Evolutionary conservation across 2,888 invertebrate species (phyloP).

Genomic region (Geotrupes spiniger): DNA sequence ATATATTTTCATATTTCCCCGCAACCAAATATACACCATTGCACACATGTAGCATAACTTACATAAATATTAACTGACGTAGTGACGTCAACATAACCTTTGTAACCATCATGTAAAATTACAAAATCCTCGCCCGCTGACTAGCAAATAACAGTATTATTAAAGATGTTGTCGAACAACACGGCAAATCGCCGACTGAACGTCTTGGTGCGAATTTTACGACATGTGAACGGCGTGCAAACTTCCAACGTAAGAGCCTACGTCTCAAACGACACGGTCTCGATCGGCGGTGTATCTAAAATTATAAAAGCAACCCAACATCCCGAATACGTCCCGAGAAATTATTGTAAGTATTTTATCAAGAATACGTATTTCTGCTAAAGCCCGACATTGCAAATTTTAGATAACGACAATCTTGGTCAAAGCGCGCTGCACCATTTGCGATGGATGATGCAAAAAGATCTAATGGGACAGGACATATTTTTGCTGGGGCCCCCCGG

Average conservation of each 20-base stretch:
- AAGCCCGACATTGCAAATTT: constrained; percentile 23
- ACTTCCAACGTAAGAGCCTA: constrained; percentile 36
- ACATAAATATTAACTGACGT: not conserved
- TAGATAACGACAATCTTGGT: constrained; percentile 59
- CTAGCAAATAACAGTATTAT: not conserved
- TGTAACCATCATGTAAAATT: constrained; percentile 21
- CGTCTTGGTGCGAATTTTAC: constrained; percentile 35
- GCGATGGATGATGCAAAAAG: constrained; percentile 97
- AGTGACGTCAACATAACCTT: constrained; percentile 36
- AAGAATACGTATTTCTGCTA: constrained; percentile 9
- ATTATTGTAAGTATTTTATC: constrained; percentile 65
- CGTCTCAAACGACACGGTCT: constrained; percentile 58
- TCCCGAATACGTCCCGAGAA: constrained; percentile 80
- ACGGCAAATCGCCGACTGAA: constrained; percentile 33
- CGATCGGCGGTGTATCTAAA: constrained; percentile 73
- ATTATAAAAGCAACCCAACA: constrained; percentile 61
- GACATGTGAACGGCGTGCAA: constrained; percentile 28
- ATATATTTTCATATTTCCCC: too few species aligned
- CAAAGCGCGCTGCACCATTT: constrained; percentile 78
- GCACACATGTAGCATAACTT: too few species aligned
- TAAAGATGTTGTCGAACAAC: constrained; percentile 33
- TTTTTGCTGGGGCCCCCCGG: constrained; percentile 93
- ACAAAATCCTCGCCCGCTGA: not conserved
- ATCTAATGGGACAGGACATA: constrained; percentile 89
- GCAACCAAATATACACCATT: too few species aligned